Conservation (phyloP, 2,888 invertebrate genomes). For the Aromia moschata region DNA sequence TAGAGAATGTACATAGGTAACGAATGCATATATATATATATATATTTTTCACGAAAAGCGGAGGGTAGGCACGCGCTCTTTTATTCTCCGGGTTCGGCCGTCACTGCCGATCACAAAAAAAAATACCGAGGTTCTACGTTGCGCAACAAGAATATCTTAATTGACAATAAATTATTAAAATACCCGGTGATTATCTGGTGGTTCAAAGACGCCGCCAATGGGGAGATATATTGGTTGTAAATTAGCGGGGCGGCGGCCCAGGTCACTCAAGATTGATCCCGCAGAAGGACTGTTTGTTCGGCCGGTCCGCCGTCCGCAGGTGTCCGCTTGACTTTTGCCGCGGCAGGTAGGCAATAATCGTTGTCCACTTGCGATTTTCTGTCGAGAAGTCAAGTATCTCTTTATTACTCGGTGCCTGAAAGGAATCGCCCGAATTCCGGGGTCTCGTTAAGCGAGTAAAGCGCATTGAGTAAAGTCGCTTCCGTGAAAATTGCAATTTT, state of each 20-base stretch:
- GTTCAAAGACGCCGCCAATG: slow-evolving; percentile 56
- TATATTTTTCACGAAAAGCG: too few species aligned
- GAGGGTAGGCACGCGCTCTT: too few species aligned
- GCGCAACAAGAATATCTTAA: slow-evolving; percentile 51
- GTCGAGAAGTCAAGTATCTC: slow-evolving; percentile 15
- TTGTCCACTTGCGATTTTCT: slow-evolving; percentile 10
- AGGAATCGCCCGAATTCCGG: neutral
- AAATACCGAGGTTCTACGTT: slow-evolving; percentile 33
- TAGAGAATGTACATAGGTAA: too few species aligned
- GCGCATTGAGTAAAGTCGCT: neutral
- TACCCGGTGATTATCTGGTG: slow-evolving; percentile 54
- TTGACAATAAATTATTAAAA: slow-evolving; percentile 60
- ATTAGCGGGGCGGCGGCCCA: slow-evolving; percentile 52
- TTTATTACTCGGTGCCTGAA: neutral
- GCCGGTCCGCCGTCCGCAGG: slow-evolving; percentile 41
- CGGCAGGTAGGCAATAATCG: slow-evolving; percentile 15
- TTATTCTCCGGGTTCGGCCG: too few species aligned
- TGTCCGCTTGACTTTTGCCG: slow-evolving; percentile 33
- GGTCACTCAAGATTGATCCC: slow-evolving; percentile 38
- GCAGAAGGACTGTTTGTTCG: slow-evolving; percentile 43
- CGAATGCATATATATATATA: too few species aligned
- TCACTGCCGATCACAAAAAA: too few species aligned
- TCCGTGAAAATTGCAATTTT: neutral
- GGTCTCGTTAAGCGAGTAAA: neutral
- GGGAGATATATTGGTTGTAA: slow-evolving; percentile 57